Conservation (phyloP, 2,113 vertebrate species). For the Stigmatopora argus region DNA sequence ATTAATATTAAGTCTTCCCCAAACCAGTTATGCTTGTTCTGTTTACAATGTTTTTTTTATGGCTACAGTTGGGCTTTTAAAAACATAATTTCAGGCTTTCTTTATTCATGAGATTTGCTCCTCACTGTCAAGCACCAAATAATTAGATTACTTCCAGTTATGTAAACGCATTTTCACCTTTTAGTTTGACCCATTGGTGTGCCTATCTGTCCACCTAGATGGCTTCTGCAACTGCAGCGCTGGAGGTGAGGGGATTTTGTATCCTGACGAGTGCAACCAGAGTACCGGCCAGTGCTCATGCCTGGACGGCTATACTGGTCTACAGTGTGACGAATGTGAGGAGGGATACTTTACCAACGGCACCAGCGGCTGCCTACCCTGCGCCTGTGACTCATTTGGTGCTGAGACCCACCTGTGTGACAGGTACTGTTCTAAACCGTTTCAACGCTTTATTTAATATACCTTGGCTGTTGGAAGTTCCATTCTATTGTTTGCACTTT, state of each 20-base stretch:
- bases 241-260: constrained; percentile 60
- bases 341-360: constrained; percentile 71
- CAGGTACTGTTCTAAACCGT: constrained; percentile 53
- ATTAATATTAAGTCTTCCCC: too few relatives aligned
- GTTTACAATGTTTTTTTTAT: too few relatives aligned
- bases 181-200: neutral
- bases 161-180: neutral
- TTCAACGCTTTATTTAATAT: neutral
- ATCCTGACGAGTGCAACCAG: constrained; percentile 62
- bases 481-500: neutral
- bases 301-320: constrained; percentile 61
- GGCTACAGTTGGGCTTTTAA: neutral
- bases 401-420: constrained; percentile 64
- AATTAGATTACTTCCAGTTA: neutral
- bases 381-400: constrained; percentile 70
- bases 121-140: neutral
- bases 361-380: constrained; percentile 68
- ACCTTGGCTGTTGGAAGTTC: too few relatives aligned
- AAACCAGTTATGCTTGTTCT: too few relatives aligned
- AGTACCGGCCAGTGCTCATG: constrained; percentile 70
- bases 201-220: constrained; percentile 33
- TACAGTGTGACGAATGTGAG: constrained; percentile 72
- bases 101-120: neutral
- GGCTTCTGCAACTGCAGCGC: constrained; percentile 67
- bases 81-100: too few relatives aligned